Percentiles rank a stretch among this genome's conserved stretches.
Evolutionary conservation across 2,797 vertebrate species (phyloP).

Genomic region (Alfaro cultratus): DNA sequence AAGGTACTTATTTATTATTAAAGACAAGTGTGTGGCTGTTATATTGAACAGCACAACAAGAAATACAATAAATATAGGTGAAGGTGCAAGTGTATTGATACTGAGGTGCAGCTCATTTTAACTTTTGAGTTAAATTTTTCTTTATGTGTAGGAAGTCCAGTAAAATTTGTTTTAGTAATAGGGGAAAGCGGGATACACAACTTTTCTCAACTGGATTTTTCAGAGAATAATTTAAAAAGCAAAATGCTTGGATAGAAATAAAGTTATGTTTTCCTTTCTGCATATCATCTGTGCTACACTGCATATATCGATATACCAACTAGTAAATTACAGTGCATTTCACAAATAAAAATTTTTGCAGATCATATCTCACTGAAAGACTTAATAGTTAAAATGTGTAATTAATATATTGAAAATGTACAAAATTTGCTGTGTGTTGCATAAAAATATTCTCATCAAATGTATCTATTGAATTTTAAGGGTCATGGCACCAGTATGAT

Average conservation of each 20-base stretch:
- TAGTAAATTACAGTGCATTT: neutral
- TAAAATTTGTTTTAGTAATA: too few species aligned
- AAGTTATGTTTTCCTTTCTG: neutral
- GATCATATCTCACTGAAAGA: neutral
- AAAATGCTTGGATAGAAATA: neutral
- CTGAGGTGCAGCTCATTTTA: neutral
- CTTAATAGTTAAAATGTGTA: neutral
- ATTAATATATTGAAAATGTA: neutral
- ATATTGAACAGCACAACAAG: neutral
- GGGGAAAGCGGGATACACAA: too few species aligned
- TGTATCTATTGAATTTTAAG: conserved; percentile 18
- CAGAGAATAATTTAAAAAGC: neutral
- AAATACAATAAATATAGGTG: neutral
- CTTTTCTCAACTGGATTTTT: neutral
- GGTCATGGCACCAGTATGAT: conserved; percentile 58
- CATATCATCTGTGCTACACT: neutral
- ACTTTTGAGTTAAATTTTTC: neutral
- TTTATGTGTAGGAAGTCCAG: neutral
- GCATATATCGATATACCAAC: neutral
- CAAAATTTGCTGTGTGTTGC: neutral
- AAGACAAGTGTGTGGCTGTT: neutral
- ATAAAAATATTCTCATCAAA: rapidly evolving
- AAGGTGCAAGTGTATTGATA: neutral
- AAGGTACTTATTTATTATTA: neutral
- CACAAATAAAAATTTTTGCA: neutral